phyloP scores from a whole-genome alignment of 2,113 vertebrate genomes.

The Phocoena sinus region DNA sequence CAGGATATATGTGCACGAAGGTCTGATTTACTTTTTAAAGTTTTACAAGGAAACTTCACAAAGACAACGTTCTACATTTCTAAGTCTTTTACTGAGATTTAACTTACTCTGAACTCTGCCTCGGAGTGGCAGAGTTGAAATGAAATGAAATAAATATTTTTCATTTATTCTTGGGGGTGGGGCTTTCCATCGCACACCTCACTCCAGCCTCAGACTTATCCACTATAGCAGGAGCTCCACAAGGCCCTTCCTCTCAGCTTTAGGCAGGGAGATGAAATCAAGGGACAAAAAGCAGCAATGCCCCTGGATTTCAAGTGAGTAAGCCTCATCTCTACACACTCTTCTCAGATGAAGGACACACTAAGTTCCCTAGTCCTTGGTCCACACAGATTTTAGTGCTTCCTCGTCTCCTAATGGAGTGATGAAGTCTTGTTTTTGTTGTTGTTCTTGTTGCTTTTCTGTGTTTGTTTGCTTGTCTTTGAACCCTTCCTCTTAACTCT shows the following conservation, averaged over 20 bases:
- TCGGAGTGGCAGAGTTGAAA: too few species aligned
- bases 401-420: background rate
- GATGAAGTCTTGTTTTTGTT: background rate
- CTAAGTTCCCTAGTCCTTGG: background rate
- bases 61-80: background rate
- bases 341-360: background rate
- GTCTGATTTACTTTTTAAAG: background rate
- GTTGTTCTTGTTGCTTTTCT: background rate
- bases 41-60: background rate
- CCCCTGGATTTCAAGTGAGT: background rate
- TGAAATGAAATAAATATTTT: background rate
- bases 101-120: background rate
- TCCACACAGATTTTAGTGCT: background rate
- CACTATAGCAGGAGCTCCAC: background rate
- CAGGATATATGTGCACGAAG: accelerated
- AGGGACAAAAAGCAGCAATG: too few species aligned
- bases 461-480: background rate
- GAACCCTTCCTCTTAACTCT: background rate
- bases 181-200: accelerated
- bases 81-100: background rate
- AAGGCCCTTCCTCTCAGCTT: background rate
- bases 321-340: background rate
- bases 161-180: background rate
- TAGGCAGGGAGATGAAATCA: background rate
- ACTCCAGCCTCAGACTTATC: background rate